phyloP scores from a whole-genome alignment of 2,888 invertebrate genomes.

The Tachina lurida region DNA sequence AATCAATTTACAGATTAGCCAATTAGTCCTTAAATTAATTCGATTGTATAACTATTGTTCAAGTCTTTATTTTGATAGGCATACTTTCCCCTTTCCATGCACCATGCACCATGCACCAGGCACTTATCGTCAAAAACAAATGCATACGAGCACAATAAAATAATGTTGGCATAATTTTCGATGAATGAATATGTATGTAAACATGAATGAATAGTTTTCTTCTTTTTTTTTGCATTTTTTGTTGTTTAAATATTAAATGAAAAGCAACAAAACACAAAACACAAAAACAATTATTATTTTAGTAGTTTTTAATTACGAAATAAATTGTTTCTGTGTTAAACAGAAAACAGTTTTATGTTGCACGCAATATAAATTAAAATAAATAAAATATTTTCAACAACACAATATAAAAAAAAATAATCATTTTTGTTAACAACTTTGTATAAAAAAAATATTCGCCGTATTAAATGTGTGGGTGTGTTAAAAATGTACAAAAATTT shows the following conservation, averaged over 20 bases:
- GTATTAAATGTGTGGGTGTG: slow-evolving; percentile 49
- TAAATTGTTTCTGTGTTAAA: slow-evolving; percentile 46
- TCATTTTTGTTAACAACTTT: slow-evolving; percentile 39
- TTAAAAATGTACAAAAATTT: slow-evolving; percentile 31
- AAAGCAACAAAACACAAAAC: neutral
- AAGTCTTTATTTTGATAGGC: neutral
- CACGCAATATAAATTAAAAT: slow-evolving; percentile 64
- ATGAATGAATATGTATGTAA: slow-evolving; percentile 59
- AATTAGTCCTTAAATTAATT: neutral
- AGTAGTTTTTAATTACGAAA: slow-evolving; percentile 57
- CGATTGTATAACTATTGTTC: neutral
- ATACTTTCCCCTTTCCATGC: slow-evolving; percentile 21
- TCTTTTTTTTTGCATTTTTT: neutral
- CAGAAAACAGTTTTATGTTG: slow-evolving; percentile 53
- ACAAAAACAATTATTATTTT: slow-evolving; percentile 45
- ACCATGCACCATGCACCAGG: slow-evolving; percentile 29
- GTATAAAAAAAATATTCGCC: slow-evolving; percentile 45
- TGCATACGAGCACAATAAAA: slow-evolving; percentile 40
- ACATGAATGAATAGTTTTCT: slow-evolving; percentile 60
- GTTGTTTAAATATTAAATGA: slow-evolving; percentile 26
- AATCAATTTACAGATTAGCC: too few relatives aligned
- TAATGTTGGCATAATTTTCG: slow-evolving; percentile 62
- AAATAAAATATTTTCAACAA: slow-evolving; percentile 42
- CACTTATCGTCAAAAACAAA: slow-evolving; percentile 35
- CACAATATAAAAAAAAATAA: neutral